Evolutionary conservation across 2,797 vertebrate species (phyloP), one percentile per base, ranked within the genome.

Genomic region (Acanthurus lineatus): DNA sequence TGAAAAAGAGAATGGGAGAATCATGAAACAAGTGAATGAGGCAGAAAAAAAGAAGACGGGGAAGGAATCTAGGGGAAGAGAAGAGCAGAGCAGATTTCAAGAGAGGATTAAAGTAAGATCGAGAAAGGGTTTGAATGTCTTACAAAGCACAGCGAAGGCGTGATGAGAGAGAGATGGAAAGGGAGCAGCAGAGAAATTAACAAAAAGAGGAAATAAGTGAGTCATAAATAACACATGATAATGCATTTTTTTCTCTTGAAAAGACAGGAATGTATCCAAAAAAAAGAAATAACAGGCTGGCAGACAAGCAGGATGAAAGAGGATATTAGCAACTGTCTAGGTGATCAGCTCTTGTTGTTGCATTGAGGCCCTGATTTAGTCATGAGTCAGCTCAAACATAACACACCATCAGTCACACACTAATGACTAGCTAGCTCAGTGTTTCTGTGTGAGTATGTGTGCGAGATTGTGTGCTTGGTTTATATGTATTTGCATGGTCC

Each of bases 361-460:
- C 72, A 67, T 81, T 77, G 14, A 3, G 38, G 58, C 58, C 67
- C 67, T 58, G 69, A 62, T 69, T 69, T 56, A 73, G 79, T 80
- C 65, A 49, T 40, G 69, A 88, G 86, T 87, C 86, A 81, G 75
- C 80, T 89, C 77, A 68, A 74, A 85, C 77, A 60, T 2, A 83
- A 62, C 76, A 69, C 69, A 28, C 70, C 80, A 87, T 89, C 89
- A 82, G 65, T 87, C 88, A 89, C 62, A 49, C 72, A 6, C 73
- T 86, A 85, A 88, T 77, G 85, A 74, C 76, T 32, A 17, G 80
- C 81, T 38, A 45, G 17, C 81, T 78, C 63, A 35, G 38, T 64
- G 51, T 32, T 49, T 48, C 32, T 25, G 38, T 14, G 14, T 11
- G 17, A 12, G 20, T n/a, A 32, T 45, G 57, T 38, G 38, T 60